A percentile compares a stretch with the other conserved stretches of the same genome.
phyloP scores from a whole-genome alignment of 1,140 invertebrate species.

The Rhagoletis pomonella region DNA sequence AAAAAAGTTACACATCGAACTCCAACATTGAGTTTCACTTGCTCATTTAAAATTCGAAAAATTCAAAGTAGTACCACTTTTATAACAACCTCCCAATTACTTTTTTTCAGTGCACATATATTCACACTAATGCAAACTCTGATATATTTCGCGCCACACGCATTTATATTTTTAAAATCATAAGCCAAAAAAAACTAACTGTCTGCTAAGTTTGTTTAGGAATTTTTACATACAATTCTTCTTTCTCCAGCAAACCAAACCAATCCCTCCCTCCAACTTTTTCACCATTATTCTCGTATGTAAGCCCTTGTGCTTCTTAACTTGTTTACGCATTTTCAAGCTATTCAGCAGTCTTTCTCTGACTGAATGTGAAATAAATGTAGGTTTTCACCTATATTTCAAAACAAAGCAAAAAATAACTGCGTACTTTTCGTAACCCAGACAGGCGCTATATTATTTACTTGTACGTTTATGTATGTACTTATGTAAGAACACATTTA shows the following conservation, averaged over 20 bases:
- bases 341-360: not conserved
- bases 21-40: too few relatives aligned
- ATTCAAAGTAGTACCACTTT: too few relatives aligned
- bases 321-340: conserved; percentile 25
- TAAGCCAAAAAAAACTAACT: not conserved
- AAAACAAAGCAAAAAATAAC: not conserved
- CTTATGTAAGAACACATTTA: not conserved
- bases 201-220: conserved; percentile 18
- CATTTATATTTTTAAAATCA: too few relatives aligned
- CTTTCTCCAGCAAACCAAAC: not conserved
- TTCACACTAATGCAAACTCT: too few relatives aligned
- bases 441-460: not conserved
- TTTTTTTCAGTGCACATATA: too few relatives aligned
- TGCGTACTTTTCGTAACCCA: not conserved
- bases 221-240: not conserved
- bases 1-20: too few relatives aligned
- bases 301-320: not conserved
- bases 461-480: not conserved
- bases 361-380: not conserved
- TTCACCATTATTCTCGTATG: too few relatives aligned
- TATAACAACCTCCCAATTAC: too few relatives aligned
- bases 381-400: not conserved
- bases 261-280: too few relatives aligned
- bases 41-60: too few relatives aligned
- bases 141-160: not conserved